phyloP scores from a whole-genome alignment of 2,888 invertebrate species.

The Phortica okadai region DNA sequence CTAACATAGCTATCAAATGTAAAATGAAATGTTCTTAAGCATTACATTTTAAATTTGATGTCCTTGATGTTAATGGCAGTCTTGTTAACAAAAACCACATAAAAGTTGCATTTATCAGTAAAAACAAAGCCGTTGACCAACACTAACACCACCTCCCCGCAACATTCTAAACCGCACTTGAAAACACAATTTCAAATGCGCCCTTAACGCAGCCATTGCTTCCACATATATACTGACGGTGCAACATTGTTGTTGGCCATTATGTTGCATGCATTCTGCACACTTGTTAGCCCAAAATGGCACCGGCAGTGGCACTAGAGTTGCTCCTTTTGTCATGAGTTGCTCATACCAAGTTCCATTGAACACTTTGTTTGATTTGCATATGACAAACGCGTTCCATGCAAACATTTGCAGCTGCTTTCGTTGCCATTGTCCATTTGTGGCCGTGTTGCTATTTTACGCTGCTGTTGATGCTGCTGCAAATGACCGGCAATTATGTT shows the following conservation, averaged over 20 bases:
- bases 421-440: constrained; percentile 53
- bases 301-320: constrained; percentile 14
- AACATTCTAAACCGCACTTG: neutral
- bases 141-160: neutral
- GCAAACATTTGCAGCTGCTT: neutral
- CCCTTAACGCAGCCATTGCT: constrained; percentile 22
- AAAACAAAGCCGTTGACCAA: constrained; percentile 47
- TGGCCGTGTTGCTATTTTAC: constrained; percentile 38
- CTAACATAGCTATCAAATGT: constrained; percentile 31
- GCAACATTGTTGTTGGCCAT: constrained; percentile 19
- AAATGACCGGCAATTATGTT: constrained; percentile 73
- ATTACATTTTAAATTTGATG: constrained; percentile 51
- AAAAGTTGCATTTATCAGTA: constrained; percentile 54
- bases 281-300: constrained; percentile 19
- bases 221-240: constrained; percentile 10
- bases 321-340: constrained; percentile 6
- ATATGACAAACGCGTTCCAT: constrained; percentile 58
- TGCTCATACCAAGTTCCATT: neutral
- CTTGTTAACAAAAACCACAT: constrained; percentile 42
- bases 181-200: neutral
- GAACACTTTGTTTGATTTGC: constrained; percentile 62
- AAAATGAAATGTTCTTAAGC: constrained; percentile 32
- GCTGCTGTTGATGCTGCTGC: constrained; percentile 44
- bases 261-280: constrained; percentile 30
- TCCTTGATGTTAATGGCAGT: constrained; percentile 3